Evolutionary conservation across 2,888 invertebrate genomes (phyloP).

Genomic region (Drosophila borborema): DNA sequence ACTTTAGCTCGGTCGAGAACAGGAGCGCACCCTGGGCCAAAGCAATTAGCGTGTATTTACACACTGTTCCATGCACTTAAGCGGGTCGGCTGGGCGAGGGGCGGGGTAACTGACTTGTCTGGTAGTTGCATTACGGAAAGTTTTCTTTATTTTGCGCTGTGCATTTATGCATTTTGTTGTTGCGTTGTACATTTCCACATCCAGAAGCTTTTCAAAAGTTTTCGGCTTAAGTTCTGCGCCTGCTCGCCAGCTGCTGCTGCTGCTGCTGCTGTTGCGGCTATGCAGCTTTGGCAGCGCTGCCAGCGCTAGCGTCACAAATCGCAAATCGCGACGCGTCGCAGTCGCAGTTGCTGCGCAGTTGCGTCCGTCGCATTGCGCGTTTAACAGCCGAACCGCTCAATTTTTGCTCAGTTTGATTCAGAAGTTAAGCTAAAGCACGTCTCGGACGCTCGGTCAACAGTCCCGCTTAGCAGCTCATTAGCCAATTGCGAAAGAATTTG

Average conservation of each 20-base stretch:
- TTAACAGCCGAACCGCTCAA: constrained; percentile 64
- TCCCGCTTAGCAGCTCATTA: constrained; percentile 47
- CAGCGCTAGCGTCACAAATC: constrained; percentile 12
- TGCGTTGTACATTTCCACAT: constrained; percentile 43
- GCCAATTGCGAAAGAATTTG: constrained; percentile 65
- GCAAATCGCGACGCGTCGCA: constrained; percentile 20
- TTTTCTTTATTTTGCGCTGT: constrained; percentile 29
- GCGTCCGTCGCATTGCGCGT: constrained; percentile 65
- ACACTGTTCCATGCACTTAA: constrained; percentile 35
- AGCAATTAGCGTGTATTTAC: constrained; percentile 68
- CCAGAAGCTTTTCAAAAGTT: constrained; percentile 53
- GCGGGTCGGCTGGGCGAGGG: neutral
- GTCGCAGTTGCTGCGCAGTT: constrained; percentile 29
- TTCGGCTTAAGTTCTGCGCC: constrained; percentile 53
- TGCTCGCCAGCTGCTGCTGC: constrained; percentile 39
- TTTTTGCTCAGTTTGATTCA: constrained; percentile 77
- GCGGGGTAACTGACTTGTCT: constrained; percentile 2
- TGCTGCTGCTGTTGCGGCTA: constrained; percentile 26
- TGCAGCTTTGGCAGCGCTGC: constrained; percentile 38
- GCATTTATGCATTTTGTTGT: constrained; percentile 21
- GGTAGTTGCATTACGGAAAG: constrained; percentile 26
- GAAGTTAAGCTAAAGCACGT: constrained; percentile 70
- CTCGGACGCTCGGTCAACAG: constrained; percentile 40
- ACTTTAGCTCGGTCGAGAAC: constrained; percentile 60
- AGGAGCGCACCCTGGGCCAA: constrained; percentile 48